Base-by-base conservation (phyloP, 2,797 vertebrate genomes). In the Tragopan temminckii region DNA sequence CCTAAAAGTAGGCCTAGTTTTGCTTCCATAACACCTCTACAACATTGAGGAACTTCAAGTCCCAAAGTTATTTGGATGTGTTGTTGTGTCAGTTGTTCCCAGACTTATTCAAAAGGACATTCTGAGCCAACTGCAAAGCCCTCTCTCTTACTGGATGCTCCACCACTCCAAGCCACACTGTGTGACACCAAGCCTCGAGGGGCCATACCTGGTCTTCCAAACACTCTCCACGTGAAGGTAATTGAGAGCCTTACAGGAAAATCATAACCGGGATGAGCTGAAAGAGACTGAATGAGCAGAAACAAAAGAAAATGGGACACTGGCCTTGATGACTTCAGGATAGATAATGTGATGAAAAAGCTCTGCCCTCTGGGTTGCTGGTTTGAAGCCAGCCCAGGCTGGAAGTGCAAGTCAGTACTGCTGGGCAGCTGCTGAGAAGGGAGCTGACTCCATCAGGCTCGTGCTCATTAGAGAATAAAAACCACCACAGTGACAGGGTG, bases 371-470 rank as follows among this genome's bases (percentile, higher is more conserved):
- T 67, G 61, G 61, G 57, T 50, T 48, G 35, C 69, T 80, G 63
- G 68, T 90, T 53, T 82, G 61, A 70, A 96, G 80, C 80, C 83
- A 94, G 80, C 46, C 81, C 33, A 88, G 77, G 77, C 67, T 92
- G 74, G 61, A 88, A 96, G 38, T 43, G 11, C 21, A 93, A 89
- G 80, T 59, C 70, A 35, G 67, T 59, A 53, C 77, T 86, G 63
- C 67, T 72, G 76, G 68, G 70, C 53, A 71, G 38, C 50, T 38
- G 58, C 74, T 88, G 66, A 57, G 46, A 77, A 84, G 40, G 6
- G 33, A 69, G 70, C 24, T 78, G 50, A 27, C 59, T 40, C 25
- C 85, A 59, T 59, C 69, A 88, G 68, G 46, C 67, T 92, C 16
- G 0, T 24, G 43, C 36, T 43, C 42, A 43, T 31, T 36, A 63